Conservation (phyloP, 2,888 invertebrate species). For the Parnassius smintheus region DNA sequence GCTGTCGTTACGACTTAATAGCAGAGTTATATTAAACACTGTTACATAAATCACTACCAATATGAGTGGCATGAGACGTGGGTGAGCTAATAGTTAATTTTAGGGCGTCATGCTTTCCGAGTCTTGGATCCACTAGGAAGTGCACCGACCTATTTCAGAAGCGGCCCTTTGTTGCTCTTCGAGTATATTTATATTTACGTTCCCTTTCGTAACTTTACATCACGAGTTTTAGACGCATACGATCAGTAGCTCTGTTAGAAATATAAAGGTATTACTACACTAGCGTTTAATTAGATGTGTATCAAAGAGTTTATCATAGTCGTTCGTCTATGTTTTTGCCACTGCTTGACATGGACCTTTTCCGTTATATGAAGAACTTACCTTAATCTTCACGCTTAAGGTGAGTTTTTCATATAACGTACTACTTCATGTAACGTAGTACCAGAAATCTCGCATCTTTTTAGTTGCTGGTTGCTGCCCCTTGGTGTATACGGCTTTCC, state of each 20-base stretch:
- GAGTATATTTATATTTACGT: slow-evolving; percentile 74
- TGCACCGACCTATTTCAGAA: slow-evolving; percentile 64
- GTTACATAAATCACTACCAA: slow-evolving; percentile 10
- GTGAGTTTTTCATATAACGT: too few species aligned
- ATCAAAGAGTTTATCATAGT: too few species aligned
- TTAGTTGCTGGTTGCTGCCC: too few species aligned
- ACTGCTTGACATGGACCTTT: too few species aligned
- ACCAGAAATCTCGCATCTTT: too few species aligned
- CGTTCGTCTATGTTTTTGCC: too few species aligned
- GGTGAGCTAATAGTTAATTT: slow-evolving; percentile 51
- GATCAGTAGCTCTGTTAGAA: slow-evolving; percentile 63
- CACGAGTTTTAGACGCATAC: slow-evolving; percentile 57
- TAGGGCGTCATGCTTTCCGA: slow-evolving; percentile 44
- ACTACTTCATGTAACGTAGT: too few species aligned
- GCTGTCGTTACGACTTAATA: slow-evolving; percentile 16
- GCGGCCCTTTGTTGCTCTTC: slow-evolving; percentile 67
- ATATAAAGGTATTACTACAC: slow-evolving; percentile 34
- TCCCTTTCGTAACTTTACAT: slow-evolving; percentile 77
- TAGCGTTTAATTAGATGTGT: slow-evolving; percentile 1
- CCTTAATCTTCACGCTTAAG: too few species aligned
- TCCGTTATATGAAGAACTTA: too few species aligned
- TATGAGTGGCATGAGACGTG: slow-evolving; percentile 28
- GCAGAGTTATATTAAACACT: slow-evolving; percentile 12
- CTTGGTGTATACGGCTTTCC: too few species aligned
- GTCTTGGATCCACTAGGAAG: slow-evolving; percentile 65